Evolutionary conservation across 2,888 invertebrate genomes (phyloP), one percentile per base, ranked within the genome.

Genomic region (Drosophila stalkeri): DNA sequence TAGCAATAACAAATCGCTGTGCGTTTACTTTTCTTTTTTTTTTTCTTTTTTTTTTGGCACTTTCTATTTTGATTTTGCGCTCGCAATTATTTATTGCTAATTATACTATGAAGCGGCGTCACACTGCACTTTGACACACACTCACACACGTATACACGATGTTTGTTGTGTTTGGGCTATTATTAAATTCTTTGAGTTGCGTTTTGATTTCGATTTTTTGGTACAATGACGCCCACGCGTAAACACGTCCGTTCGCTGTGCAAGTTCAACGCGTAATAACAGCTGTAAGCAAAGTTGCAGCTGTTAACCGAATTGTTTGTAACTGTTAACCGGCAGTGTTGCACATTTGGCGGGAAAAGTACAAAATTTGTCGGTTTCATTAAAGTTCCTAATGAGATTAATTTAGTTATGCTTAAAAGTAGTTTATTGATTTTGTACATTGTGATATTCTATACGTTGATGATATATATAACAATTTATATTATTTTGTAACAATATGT

Each of bases 151-250:
- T n/a, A 39, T 54, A 62, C 52, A 37, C 49, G 47, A 41, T 55
- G n/a, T 44, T 75, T 80, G 37, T 62, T 75, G 60, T 67, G 20
- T 66, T 60, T 60, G 49, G 61, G 54, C 62, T 77, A 66, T 77
- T 78, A 80, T 77, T 67, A 77, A 62, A 75, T 68, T 70, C 70
- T 73, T 68, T 72, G 60, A 69, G 81, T 74, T 82, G 81, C 67
- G 81, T 55, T 73, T 72, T 68, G 72, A 71, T 81, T 84, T 84
- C 84, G 84, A 84, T 84, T 84, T 84, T 89, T 86, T 56, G 65
- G 75, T 80, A 62, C 64, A 27, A 35, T 51, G 54, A 68, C 76
- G 60, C 64, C 80, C 76, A 33, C 82, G 80, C 72, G 61, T 1
- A 20, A 49, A 59, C 61, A 78, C 79, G 72, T 71, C 71, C 77